A percentile compares a stretch with the other conserved stretches of the same genome.
phyloP scores from a whole-genome alignment of 2,113 vertebrate species.

The Platichthys flesus region DNA sequence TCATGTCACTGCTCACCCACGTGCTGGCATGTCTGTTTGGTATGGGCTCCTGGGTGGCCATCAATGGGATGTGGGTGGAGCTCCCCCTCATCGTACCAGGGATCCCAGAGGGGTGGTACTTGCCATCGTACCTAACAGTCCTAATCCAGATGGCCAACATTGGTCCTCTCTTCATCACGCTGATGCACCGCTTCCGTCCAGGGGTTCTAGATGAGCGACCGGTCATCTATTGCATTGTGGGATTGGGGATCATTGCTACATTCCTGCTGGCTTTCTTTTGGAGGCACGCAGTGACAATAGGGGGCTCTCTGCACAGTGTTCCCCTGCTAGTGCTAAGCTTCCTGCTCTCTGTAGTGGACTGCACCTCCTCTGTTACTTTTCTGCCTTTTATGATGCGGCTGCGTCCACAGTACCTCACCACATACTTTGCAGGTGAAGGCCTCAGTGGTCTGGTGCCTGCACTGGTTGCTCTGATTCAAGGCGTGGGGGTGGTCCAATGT shows the following conservation, averaged over 20 bases:
- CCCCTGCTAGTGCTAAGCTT: constrained; percentile 85
- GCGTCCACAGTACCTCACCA: constrained; percentile 82
- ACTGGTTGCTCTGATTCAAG: constrained; percentile 84
- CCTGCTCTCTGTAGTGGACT: constrained; percentile 87
- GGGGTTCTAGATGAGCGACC: constrained; percentile 77
- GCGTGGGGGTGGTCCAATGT: constrained; percentile 82
- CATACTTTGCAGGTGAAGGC: constrained; percentile 86
- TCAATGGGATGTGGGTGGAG: constrained; percentile 91
- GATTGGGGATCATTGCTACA: constrained; percentile 80
- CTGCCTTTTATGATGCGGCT: constrained; percentile 88
- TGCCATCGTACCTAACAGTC: constrained; percentile 88
- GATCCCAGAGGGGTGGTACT: constrained; percentile 83
- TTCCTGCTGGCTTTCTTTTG: constrained; percentile 86
- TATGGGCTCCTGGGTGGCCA: constrained; percentile 88
- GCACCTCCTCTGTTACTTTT: constrained; percentile 90
- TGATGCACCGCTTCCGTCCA: constrained; percentile 83
- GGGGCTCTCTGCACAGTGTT: constrained; percentile 69
- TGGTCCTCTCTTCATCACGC: constrained; percentile 84
- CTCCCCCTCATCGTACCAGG: constrained; percentile 82
- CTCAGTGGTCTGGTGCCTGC: constrained; percentile 87
- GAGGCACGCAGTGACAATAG: constrained; percentile 70
- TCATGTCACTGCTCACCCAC: constrained; percentile 83
- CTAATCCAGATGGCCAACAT: constrained; percentile 88
- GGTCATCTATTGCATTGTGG: constrained; percentile 81
- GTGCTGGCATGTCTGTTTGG: constrained; percentile 84